A percentile compares a stretch with the other conserved stretches of the same genome.
Conservation (phyloP, 2,113 vertebrate species). For the Pithys albifrons region DNA sequence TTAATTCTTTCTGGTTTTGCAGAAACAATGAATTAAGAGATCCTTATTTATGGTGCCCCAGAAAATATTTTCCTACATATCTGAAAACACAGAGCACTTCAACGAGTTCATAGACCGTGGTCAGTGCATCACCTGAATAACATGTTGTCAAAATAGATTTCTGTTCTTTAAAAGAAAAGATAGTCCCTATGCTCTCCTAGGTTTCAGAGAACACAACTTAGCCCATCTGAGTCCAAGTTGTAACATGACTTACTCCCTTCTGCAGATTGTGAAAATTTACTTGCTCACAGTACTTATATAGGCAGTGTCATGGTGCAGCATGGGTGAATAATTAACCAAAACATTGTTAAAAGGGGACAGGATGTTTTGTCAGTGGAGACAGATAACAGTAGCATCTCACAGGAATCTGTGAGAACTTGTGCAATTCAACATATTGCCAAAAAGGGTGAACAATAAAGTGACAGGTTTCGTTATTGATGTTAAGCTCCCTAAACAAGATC, state of each 20-base stretch:
- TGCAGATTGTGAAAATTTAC: background rate
- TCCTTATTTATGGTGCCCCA: background rate
- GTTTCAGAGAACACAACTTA: background rate
- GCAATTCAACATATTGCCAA: background rate
- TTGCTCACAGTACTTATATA: background rate
- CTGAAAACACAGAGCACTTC: background rate
- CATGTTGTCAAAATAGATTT: background rate
- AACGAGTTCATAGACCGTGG: background rate
- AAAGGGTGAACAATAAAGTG: background rate
- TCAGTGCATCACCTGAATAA: background rate
- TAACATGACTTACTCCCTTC: background rate
- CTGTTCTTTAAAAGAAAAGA: background rate
- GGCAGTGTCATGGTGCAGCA: background rate
- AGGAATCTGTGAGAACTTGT: background rate
- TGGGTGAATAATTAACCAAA: conserved; percentile 7
- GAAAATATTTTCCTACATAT: background rate
- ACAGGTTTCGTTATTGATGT: background rate
- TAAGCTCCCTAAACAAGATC: background rate
- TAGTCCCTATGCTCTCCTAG: background rate
- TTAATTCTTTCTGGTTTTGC: background rate
- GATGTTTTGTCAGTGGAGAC: background rate
- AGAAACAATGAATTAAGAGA: background rate
- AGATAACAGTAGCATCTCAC: background rate
- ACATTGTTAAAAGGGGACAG: background rate
- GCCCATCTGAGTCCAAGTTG: background rate